A percentile compares a stretch with the other conserved stretches of the same genome.
Evolutionary conservation across 1,140 invertebrate species (phyloP).

Genomic region (Ostrea edulis): DNA sequence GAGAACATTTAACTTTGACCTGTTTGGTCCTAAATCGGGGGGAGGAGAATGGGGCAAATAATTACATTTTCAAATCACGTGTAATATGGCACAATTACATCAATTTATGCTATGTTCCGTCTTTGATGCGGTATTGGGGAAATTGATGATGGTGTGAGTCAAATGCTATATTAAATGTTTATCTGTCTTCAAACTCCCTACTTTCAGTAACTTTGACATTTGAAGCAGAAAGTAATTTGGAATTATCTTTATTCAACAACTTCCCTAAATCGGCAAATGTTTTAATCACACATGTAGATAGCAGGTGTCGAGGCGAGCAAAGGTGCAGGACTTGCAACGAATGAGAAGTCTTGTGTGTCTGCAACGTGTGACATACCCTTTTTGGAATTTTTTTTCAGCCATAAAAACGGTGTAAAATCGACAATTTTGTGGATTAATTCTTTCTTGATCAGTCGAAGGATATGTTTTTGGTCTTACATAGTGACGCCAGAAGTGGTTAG

Average conservation of each 20-base stretch:
- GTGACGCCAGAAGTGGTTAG: not conserved
- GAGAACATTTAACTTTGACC: conserved; percentile 24
- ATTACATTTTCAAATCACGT: conserved; percentile 48
- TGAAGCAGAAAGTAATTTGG: conserved; percentile 38
- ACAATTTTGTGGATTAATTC: conserved; percentile 33
- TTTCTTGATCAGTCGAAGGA: conserved; percentile 28
- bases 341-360: not conserved
- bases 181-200: not conserved
- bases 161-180: conserved; percentile 43
- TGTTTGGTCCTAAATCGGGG: conserved; percentile 30
- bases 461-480: conserved; percentile 13
- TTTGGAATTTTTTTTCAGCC: not conserved
- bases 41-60: conserved; percentile 1
- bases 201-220: conserved; percentile 45
- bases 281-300: conserved; percentile 1
- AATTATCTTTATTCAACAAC: conserved; percentile 29
- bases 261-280: conserved; percentile 4
- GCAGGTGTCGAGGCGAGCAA: not conserved
- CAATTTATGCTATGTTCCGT: conserved; percentile 40
- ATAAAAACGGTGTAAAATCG: not conserved
- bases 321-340: not conserved
- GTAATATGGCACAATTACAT: conserved; percentile 44
- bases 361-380: not conserved
- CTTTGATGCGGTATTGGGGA: conserved; percentile 37
- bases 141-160: conserved; percentile 34